Evolutionary conservation across 2,888 invertebrate species (phyloP), one percentile per base, ranked within the genome.

Genomic region (Pterostichus niger): DNA sequence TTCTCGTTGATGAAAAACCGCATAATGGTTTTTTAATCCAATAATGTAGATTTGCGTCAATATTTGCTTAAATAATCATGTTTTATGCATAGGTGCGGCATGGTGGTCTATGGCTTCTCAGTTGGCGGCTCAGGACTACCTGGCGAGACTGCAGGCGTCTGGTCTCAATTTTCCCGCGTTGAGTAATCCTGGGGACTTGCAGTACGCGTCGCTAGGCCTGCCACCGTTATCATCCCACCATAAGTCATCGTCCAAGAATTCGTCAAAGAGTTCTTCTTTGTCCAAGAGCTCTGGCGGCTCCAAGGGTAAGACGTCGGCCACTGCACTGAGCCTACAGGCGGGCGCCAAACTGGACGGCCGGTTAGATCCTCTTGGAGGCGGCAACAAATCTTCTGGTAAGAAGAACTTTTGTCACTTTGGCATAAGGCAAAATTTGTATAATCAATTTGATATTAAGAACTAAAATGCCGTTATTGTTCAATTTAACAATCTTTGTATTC

Each of bases 71-170:
- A 33, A 64, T 64, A n/a, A 31, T 11, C 33, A n/a, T 71, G 17
- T 56, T 84, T 82, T 77, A 64, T 54, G 87, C 90, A 40, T 89
- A 95, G 96, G 95, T 90, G 95, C 95, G 86, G 95, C 95, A 83
- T 97, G 97, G 97, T 97, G 96, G 96, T 96, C 96, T 24, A 96
- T 97, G 95, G 96, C 96, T 56, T 95, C 95, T 35, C 96, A 97
- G 89, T 91, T 97, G 86, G 96, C 96, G 46, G 96, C 96, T 0
- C 97, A 97, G 89, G 96, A 97, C 90, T 97, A 97, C 90, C 93
- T 97, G 85, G 95, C 95, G 68, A 93, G 96, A 84, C 90, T 97
- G 85, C 96, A 96, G 89, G 96, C 96, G 2, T 94, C 96, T 7
- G 96, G 96, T 24, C 89, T 96, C 83, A 93, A 93, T 87, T 95